Base-by-base conservation (phyloP, 2,797 vertebrate species). In the Brachymystax lenok region DNA sequence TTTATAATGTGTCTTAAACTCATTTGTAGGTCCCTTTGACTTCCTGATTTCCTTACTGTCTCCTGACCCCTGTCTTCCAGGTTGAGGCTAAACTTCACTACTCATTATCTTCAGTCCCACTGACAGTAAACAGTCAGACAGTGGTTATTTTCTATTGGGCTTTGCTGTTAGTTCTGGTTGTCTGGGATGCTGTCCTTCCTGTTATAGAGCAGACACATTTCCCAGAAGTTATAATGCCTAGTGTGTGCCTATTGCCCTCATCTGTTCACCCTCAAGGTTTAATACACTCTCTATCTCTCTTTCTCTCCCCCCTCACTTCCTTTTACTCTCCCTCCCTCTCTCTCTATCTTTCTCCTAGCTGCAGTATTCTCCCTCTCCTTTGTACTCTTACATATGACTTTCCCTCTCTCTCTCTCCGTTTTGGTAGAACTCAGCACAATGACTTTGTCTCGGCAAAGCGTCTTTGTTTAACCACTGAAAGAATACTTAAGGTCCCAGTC, bases 381-480 rank as follows among this genome's bases (percentile, higher is more conserved):
- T 40, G 24, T n/a, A 50, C 71, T 46, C 40, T 77, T 59, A 64
- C 74, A 35, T 19, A 66, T 2, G 50, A 59, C 68, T 78, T 63
- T 24, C 66, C 12, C 69, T 35, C 13, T 35, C 13, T 54, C 71
- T 78, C 69, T 52, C 68, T 35, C 40, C 63, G 13, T 46, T 24
- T 33, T 50, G 27, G 56, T 51, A 73, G 35, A 80, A 75, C 75
- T 77, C 16, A 73, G 12, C 74, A 72, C 69, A 56, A 50, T 66
- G n/a, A 69, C 73, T 64, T 2, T 66, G 74, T 77, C 19, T 2
- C 77, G 61, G 71, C 51, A 40, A 40, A 40, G 28, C 17, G 56
- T 46, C 28, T 51, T 86, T 76, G 56, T 84, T 82, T 77, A 80
- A 75, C 40, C 61, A n/a, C 73, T 69, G 71, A 77, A 81, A 77